Conservation (phyloP, 2,797 vertebrate species). For the Hephaestus fuliginosus region DNA sequence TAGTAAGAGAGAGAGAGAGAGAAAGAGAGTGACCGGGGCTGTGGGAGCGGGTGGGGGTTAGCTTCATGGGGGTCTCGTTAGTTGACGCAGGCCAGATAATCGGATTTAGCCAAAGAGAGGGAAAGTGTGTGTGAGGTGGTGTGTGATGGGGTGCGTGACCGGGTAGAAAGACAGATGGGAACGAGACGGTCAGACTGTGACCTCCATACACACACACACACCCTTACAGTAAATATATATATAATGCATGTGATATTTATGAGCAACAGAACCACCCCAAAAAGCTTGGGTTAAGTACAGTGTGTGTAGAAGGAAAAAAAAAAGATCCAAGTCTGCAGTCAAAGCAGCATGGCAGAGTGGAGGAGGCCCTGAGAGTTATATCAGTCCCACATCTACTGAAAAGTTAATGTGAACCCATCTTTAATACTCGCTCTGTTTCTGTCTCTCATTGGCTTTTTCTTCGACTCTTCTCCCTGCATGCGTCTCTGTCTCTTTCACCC, state of each 20-base stretch:
- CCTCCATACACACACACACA: slow-evolving; percentile 55
- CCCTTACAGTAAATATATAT: slow-evolving; percentile 64
- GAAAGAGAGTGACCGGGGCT: slow-evolving; percentile 29
- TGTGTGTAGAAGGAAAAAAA: slow-evolving; percentile 38
- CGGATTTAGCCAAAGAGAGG: slow-evolving; percentile 82
- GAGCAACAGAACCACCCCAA: slow-evolving; percentile 55
- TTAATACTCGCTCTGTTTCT: slow-evolving; percentile 64
- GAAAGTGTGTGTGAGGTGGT: slow-evolving; percentile 74
- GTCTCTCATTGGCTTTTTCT: slow-evolving; percentile 42
- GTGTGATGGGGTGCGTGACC: slow-evolving; percentile 64
- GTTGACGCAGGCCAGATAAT: slow-evolving; percentile 81
- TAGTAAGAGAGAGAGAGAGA: slow-evolving; percentile 2
- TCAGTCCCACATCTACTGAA: slow-evolving; percentile 76
- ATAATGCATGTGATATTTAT: slow-evolving; percentile 81
- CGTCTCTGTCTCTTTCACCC: slow-evolving; percentile 14
- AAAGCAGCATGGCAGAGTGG: slow-evolving; percentile 44
- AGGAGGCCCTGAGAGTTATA: slow-evolving; percentile 50
- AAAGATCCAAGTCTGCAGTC: slow-evolving; percentile 45
- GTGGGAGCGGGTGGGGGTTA: not conserved
- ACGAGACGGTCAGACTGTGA: slow-evolving; percentile 79
- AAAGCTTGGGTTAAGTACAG: slow-evolving; percentile 61
- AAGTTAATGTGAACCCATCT: slow-evolving; percentile 78
- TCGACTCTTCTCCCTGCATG: slow-evolving; percentile 31
- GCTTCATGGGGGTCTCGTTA: slow-evolving; percentile 81
- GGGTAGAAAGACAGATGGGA: slow-evolving; percentile 82